These are phyloP conservation scores for Ptychodera flava DNA, from an alignment of 35 echinoderm and acorn worm genomes.

Conservation along the genomic window DNA sequence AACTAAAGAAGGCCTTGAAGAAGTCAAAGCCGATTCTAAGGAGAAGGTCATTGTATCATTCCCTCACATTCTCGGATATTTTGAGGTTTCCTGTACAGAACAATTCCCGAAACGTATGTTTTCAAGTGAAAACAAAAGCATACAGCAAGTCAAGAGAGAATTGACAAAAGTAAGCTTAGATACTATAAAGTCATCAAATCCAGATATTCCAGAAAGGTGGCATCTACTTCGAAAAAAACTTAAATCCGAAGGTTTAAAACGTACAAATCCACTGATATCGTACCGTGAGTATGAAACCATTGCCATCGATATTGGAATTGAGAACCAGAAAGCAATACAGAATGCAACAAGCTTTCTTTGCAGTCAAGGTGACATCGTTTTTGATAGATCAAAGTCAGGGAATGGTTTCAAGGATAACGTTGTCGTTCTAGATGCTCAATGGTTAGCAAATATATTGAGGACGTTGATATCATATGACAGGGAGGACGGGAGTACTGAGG, in stretches of 20 bases:
- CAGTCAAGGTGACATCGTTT: background rate
- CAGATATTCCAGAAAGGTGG: background rate
- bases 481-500: background rate
- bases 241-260: background rate
- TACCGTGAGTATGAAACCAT: background rate
- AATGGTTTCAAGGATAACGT: background rate
- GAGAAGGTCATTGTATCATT: background rate
- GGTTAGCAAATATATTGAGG: background rate
- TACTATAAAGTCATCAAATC: background rate
- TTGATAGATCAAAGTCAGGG: background rate
- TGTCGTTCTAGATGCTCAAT: background rate
- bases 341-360: background rate
- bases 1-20: background rate
- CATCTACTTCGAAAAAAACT: background rate
- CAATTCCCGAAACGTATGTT: background rate
- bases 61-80: background rate
- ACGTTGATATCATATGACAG: background rate
- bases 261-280: background rate
- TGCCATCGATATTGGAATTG: background rate
- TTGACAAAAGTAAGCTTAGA: background rate
- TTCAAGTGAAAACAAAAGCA: background rate
- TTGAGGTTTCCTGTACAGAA: background rate
- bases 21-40: background rate
- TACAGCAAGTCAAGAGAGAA: background rate
- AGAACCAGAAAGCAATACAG: background rate